Conservation (phyloP, 2,113 vertebrate species). For the Melozone crissalis region DNA sequence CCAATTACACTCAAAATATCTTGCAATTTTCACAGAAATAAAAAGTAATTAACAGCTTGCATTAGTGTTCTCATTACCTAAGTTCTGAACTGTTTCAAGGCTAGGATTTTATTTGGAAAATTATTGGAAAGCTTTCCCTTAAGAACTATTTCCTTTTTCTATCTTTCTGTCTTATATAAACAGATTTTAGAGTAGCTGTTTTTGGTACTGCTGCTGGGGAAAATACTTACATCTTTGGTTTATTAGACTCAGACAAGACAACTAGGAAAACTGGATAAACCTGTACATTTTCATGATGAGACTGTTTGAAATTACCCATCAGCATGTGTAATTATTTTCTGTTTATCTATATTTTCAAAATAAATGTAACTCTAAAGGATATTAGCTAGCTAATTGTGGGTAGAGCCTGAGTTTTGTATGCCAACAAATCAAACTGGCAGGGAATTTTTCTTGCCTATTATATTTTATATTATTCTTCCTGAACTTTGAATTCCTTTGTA, state of each 20-base stretch:
- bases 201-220: neutral
- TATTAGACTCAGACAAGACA: neutral
- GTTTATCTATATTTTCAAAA: neutral
- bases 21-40: constrained; percentile 41
- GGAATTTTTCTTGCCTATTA: neutral
- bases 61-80: constrained; percentile 23
- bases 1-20: neutral
- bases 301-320: neutral
- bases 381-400: neutral
- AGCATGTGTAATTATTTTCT: neutral
- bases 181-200: neutral
- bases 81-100: neutral
- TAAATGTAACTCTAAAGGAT: neutral
- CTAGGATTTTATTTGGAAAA: constrained; percentile 32
- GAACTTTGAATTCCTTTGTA: neutral
- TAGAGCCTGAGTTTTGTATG: neutral
- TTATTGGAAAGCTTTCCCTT: constrained; percentile 17
- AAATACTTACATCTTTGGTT: neutral
- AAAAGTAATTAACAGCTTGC: constrained; percentile 45
- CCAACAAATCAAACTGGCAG: neutral
- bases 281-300: neutral
- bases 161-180: neutral
- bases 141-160: neutral
- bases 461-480: neutral
- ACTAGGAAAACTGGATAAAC: neutral